These are phyloP conservation scores for Miichthys miiuy DNA, from an alignment of 2,797 vertebrate genomes.

Conservation along the genomic window DNA sequence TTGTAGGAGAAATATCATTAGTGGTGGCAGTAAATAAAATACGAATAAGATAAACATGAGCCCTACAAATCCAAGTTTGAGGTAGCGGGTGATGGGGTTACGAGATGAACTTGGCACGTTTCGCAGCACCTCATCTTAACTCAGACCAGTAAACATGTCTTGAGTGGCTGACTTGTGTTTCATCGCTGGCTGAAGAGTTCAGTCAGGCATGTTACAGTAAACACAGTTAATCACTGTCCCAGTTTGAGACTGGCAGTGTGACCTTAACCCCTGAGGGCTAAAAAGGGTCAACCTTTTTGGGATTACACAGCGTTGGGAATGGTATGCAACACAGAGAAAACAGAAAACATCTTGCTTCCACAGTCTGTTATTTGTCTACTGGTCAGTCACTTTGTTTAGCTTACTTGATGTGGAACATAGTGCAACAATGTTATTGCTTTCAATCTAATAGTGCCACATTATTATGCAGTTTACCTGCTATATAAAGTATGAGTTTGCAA, in stretches of 20 bases:
- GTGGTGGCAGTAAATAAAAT: slow-evolving; percentile 34
- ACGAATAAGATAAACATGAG: slow-evolving; percentile 33
- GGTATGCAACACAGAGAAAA: not conserved
- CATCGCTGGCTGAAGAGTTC: slow-evolving; percentile 18
- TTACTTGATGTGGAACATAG: not conserved
- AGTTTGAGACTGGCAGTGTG: not conserved
- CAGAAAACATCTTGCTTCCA: not conserved
- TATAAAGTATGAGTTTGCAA: not conserved
- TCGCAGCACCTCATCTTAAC: slow-evolving; percentile 34
- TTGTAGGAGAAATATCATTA: slow-evolving; percentile 46
- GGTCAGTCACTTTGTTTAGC: not conserved
- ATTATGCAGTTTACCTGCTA: not conserved
- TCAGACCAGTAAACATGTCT: slow-evolving; percentile 70
- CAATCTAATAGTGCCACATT: not conserved
- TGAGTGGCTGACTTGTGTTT: slow-evolving; percentile 54
- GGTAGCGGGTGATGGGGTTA: fast-evolving
- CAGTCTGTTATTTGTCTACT: not conserved
- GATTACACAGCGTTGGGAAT: slow-evolving; percentile 1
- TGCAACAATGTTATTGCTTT: not conserved
- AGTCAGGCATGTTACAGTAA: slow-evolving; percentile 63
- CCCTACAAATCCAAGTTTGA: not conserved
- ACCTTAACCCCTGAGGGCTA: slow-evolving; percentile 22
- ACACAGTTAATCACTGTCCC: slow-evolving; percentile 41
- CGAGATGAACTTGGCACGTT: slow-evolving; percentile 9
- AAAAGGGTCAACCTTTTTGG: not conserved